Evolutionary conservation across 1,140 invertebrate species (phyloP), one percentile per base, ranked within the genome.

Genomic region (Helicoverpa zea): DNA sequence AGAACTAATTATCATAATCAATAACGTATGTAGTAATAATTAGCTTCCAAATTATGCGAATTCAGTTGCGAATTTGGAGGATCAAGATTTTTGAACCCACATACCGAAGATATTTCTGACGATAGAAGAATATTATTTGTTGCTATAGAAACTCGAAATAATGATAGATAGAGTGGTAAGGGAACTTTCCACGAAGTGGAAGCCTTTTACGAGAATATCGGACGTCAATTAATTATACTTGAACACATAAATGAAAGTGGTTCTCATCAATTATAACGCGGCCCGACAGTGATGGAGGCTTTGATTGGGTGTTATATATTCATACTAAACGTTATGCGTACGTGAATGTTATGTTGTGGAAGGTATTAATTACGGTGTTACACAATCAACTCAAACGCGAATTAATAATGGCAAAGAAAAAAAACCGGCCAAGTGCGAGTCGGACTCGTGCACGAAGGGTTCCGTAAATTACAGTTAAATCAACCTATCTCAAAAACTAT

Each of bases 151-250:
- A 9, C 35, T 9, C 3, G 10, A 47, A 16, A 49, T 11, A 11
- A 13, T 13, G 16, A 13, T 49, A 49, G 2, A 68, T 10, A 43
- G 16, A 68, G 12, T 13, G 49, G 23, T 72, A 72, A 49, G 52
- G 16, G 7, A 70, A 72, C 23, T 30, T 52, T 52, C 68, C 68
- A 72, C 30, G 23, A 3, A 72, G 11, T 11, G 18, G 68, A 72
- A 72, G 23, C 49, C 68, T 72, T 52, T 52, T 29, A 72, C 52
- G 49, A 54, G 47, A 23, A 13, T n/a, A 72, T 68, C 29, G 66
- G 49, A 72, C 68, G 13, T 72, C 68, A 54, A 54, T 72, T 72
- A 72, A 72, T 72, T 70, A 70, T 30, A 52, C 10, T 29, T 49
- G 12, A 70, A 18, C 18, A 72, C 18, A 54, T 49, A 54, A 72